A percentile compares a stretch with the other conserved stretches of the same genome.
phyloP scores from a whole-genome alignment of 2,113 vertebrate genomes.

The Lophius piscatorius region DNA sequence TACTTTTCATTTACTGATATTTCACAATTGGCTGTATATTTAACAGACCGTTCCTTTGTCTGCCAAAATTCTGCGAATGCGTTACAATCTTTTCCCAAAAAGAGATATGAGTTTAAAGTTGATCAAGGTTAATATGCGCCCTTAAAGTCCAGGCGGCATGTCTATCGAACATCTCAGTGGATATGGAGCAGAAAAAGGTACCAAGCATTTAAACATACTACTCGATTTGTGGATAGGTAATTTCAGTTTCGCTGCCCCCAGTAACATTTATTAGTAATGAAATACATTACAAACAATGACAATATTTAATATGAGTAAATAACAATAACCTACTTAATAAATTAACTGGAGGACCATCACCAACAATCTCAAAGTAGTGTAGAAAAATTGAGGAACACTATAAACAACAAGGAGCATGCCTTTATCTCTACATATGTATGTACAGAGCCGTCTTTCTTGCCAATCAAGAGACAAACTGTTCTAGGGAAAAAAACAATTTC shows the following conservation, averaged over 20 bases:
- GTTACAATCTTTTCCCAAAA: background rate
- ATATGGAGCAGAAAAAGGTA: background rate
- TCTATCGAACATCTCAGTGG: background rate
- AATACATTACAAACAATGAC: no score
- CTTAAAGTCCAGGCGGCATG: background rate
- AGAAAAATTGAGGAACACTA: no score
- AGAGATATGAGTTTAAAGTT: background rate
- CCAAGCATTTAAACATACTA: no score
- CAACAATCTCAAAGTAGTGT: no score
- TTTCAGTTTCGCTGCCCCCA: no score
- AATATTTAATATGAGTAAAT: no score
- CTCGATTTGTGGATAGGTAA: no score
- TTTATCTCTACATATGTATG: conserved; percentile 35
- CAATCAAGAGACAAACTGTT: conserved; percentile 33
- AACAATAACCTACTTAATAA: no score
- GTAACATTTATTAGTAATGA: no score
- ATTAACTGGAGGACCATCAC: no score
- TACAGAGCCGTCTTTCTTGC: conserved; percentile 18
- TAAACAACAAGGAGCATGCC: conserved; percentile 9
- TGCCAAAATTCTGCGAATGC: background rate
- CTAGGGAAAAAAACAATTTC: conserved; percentile 53
- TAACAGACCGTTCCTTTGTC: background rate
- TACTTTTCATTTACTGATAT: background rate
- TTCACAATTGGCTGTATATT: background rate
- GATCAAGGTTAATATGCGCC: background rate